Conservation (phyloP, 2,797 vertebrate species). For the Oceanodroma leucorhoa region DNA sequence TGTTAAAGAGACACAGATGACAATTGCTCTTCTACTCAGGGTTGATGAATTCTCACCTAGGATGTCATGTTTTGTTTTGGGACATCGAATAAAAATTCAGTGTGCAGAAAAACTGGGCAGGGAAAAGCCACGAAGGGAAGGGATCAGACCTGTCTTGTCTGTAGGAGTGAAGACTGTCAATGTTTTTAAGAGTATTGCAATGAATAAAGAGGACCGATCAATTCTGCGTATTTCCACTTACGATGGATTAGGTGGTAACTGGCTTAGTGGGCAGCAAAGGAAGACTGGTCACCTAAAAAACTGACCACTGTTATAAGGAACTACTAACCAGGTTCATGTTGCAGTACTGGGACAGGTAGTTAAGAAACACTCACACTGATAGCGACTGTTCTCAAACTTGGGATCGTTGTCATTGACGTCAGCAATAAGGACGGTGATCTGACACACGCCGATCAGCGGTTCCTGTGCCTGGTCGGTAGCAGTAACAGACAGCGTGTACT, state of each 20-base stretch:
- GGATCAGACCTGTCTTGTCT: background rate
- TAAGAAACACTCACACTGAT: constrained; percentile 82
- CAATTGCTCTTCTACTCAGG: background rate
- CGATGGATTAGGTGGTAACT: background rate
- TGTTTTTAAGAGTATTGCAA: background rate
- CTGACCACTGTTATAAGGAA: background rate
- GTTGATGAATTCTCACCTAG: background rate
- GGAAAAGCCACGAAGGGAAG: background rate
- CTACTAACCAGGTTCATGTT: background rate
- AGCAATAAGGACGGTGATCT: constrained; percentile 79
- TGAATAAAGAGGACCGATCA: background rate
- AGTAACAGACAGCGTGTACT: constrained; percentile 82
- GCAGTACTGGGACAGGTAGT: background rate
- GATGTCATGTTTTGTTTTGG: background rate
- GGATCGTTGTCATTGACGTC: constrained; percentile 91
- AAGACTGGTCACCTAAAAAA: background rate
- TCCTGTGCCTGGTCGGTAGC: constrained; percentile 87
- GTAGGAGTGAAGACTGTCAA: background rate
- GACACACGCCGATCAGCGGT: constrained; percentile 87
- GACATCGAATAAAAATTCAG: background rate
- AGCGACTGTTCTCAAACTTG: constrained; percentile 89
- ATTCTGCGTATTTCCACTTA: background rate
- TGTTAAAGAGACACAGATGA: background rate
- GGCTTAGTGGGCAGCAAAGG: background rate
- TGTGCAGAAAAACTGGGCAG: background rate